A percentile compares a stretch with the other conserved stretches of the same genome.
These are phyloP conservation scores for Drosophila eugracilis DNA, from an alignment of 1,140 invertebrate genomes.

Conservation along the genomic window DNA sequence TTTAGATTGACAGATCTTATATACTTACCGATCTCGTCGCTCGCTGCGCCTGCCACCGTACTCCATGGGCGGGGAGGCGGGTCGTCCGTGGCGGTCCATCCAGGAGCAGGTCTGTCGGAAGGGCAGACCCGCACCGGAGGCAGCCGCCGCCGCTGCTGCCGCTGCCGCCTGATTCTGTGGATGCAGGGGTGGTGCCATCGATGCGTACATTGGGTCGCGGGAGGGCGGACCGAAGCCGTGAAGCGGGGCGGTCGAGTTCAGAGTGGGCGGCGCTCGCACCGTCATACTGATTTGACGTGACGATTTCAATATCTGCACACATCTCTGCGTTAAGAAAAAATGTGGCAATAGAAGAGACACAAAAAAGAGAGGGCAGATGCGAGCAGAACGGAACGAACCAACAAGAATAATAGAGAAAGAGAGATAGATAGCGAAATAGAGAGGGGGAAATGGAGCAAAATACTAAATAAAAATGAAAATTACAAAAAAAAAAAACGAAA, in stretches of 20 bases:
- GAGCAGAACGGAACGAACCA: constrained; percentile 68
- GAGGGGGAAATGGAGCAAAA: constrained; percentile 46
- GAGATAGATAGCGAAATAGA: constrained; percentile 46
- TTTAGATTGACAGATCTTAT: background rate
- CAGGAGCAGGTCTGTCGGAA: constrained; percentile 93
- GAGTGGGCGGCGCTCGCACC: constrained; percentile 89
- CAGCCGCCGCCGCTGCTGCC: constrained; percentile 75
- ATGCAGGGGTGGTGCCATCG: constrained; percentile 82
- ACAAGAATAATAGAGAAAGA: constrained; percentile 49
- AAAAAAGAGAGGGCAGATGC: constrained; percentile 79
- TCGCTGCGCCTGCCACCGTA: constrained; percentile 83
- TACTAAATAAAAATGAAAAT: constrained; percentile 35
- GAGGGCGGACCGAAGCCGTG: constrained; percentile 85
- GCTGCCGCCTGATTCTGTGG: constrained; percentile 67
- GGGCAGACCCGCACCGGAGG: constrained; percentile 86
- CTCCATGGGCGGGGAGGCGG: constrained; percentile 92
- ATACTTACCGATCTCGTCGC: constrained; percentile 76
- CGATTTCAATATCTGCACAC: constrained; percentile 93
- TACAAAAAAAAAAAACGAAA: constrained; percentile 37
- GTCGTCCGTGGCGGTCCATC: constrained; percentile 95
- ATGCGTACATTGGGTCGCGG: constrained; percentile 84
- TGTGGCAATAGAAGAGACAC: constrained; percentile 85
- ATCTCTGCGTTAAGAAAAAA: constrained; percentile 85
- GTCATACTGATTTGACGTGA: constrained; percentile 94
- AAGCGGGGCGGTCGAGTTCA: constrained; percentile 82